These are phyloP conservation scores for Philereme vetulata DNA, from an alignment of 2,888 invertebrate species.

Conservation along the genomic window DNA sequence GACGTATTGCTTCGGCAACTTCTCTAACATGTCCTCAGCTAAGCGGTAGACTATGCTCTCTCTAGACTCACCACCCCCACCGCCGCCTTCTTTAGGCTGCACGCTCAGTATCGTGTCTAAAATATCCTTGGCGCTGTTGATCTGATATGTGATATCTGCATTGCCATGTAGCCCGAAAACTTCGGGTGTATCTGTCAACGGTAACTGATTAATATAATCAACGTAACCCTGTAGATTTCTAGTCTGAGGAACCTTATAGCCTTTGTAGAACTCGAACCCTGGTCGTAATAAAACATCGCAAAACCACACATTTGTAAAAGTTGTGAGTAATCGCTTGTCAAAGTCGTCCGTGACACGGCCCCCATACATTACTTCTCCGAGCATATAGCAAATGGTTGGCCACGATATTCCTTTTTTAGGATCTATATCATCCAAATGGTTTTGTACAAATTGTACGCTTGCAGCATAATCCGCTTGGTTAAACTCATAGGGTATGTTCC, in stretches of 20 bases:
- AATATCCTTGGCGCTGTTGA: slow-evolving; percentile 97
- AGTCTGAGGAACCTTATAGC: slow-evolving; percentile 95
- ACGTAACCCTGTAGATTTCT: slow-evolving; percentile 90
- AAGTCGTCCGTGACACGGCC: slow-evolving; percentile 98
- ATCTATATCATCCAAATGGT: slow-evolving; percentile 98
- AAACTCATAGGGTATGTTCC: slow-evolving; percentile 99
- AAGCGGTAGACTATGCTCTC: slow-evolving; percentile 96
- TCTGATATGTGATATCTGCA: slow-evolving; percentile 98
- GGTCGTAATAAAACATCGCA: slow-evolving; percentile 93
- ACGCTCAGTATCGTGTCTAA: slow-evolving; percentile 97
- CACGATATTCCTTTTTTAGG: slow-evolving; percentile 98
- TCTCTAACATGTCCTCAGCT: slow-evolving; percentile 95
- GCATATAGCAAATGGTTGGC: slow-evolving; percentile 98
- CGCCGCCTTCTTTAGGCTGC: slow-evolving; percentile 98
- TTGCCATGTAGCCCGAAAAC: slow-evolving; percentile 98
- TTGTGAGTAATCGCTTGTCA: slow-evolving; percentile 95
- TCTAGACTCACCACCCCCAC: slow-evolving; percentile 95
- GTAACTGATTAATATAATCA: slow-evolving; percentile 93
- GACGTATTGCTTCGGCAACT: slow-evolving; percentile 92
- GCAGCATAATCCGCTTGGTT: slow-evolving; percentile 98
- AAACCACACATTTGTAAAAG: slow-evolving; percentile 98
- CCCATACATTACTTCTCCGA: slow-evolving; percentile 94
- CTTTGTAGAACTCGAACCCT: slow-evolving; percentile 96
- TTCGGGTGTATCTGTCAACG: slow-evolving; percentile 95
- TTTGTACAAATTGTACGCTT: slow-evolving; percentile 97